phyloP scores from a whole-genome alignment of 2,888 invertebrate genomes.

The Euplexia lucipara region DNA sequence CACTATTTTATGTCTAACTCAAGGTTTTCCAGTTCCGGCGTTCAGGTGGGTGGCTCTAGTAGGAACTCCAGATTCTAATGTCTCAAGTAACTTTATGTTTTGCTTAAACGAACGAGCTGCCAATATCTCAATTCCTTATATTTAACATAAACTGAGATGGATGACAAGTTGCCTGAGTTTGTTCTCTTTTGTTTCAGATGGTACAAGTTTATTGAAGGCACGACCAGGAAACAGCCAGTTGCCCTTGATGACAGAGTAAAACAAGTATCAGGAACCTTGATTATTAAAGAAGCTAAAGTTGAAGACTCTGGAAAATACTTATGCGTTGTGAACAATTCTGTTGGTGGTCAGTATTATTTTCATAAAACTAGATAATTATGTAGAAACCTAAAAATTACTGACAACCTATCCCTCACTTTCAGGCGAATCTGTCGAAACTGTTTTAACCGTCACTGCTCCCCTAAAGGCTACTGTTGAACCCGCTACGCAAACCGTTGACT shows the following conservation, averaged over 20 bases:
- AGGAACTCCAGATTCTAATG: conserved; percentile 30
- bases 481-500: conserved; percentile 97
- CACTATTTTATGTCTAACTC: conserved; percentile 93
- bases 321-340: conserved; percentile 98
- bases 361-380: background rate
- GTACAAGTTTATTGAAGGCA: conserved; percentile 98
- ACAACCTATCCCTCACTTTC: conserved; percentile 82
- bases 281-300: conserved; percentile 97
- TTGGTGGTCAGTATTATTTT: conserved; percentile 92
- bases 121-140: conserved; percentile 5
- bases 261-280: conserved; percentile 98
- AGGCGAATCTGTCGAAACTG: conserved; percentile 97
- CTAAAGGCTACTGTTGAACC: conserved; percentile 97
- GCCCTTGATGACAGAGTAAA: conserved; percentile 96
- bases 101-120: conserved; percentile 23
- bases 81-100: conserved; percentile 26
- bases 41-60: conserved; percentile 92
- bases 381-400: background rate
- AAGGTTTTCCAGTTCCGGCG: conserved; percentile 94
- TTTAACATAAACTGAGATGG: conserved; percentile 1
- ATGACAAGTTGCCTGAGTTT: conserved; percentile 70
- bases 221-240: conserved; percentile 97
- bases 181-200: conserved; percentile 94
- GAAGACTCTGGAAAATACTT: conserved; percentile 98
- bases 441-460: conserved; percentile 97